Percentiles rank a stretch among this genome's conserved stretches.
phyloP scores from a whole-genome alignment of 1,140 invertebrate genomes.

The Pristionchus pacificus region DNA sequence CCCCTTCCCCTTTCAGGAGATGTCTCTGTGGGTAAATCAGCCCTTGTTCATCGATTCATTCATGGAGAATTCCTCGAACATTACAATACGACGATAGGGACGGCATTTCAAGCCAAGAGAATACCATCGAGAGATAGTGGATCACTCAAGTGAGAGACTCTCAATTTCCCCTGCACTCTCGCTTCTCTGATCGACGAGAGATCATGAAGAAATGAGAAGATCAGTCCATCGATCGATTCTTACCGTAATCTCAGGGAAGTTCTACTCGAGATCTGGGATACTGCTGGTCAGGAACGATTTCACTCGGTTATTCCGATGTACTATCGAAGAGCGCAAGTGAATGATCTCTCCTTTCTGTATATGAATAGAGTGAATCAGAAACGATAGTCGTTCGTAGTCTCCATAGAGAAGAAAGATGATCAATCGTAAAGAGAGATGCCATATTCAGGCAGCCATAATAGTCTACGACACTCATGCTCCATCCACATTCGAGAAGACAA shows the following conservation, averaged over 20 bases:
- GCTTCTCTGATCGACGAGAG: background rate
- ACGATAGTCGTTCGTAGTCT: background rate
- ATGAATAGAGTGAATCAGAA: background rate
- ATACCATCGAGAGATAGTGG: background rate
- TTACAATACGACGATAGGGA: background rate
- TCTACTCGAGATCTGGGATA: background rate
- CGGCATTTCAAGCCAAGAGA: background rate
- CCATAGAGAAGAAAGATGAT: background rate
- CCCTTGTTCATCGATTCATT: conserved; percentile 1
- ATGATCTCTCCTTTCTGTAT: too few species aligned
- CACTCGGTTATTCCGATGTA: background rate
- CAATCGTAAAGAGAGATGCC: background rate
- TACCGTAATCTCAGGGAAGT: background rate
- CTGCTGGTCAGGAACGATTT: background rate
- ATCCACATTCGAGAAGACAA: background rate
- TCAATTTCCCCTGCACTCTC: too few species aligned
- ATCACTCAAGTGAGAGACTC: background rate
- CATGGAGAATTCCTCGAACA: background rate
- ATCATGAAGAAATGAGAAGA: background rate
- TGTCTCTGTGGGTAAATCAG: conserved; percentile 3
- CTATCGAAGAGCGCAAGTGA: background rate
- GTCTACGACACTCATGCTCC: background rate
- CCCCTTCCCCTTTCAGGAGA: background rate
- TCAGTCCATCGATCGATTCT: too few species aligned
- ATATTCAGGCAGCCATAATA: background rate